phyloP scores from a whole-genome alignment of 2,888 invertebrate genomes.

The Rhopalosiphum nymphaeae region DNA sequence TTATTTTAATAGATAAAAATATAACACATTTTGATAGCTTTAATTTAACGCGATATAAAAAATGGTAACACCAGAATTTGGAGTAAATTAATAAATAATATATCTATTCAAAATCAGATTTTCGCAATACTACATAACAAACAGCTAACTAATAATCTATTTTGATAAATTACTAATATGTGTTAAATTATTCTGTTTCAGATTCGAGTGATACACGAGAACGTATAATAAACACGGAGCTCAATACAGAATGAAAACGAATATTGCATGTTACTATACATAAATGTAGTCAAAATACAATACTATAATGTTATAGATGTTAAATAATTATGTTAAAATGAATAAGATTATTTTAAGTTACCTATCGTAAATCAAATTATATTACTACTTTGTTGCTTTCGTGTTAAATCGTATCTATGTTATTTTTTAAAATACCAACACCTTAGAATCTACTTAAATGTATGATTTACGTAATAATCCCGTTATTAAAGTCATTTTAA shows the following conservation, averaged over 20 bases:
- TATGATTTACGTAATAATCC: not conserved
- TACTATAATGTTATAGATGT: conserved; percentile 39
- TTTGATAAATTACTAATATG: not conserved
- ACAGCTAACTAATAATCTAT: not conserved
- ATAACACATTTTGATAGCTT: not conserved
- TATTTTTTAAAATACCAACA: conserved; percentile 4
- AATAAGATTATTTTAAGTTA: conserved; percentile 25
- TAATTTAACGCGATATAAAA: not conserved
- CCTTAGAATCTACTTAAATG: not conserved
- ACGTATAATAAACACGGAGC: not conserved
- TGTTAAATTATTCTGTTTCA: conserved; percentile 14
- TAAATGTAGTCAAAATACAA: conserved; percentile 52
- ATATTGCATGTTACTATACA: conserved; percentile 22
- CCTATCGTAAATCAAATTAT: conserved; percentile 19
- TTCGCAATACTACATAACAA: not conserved
- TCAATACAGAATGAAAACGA: conserved; percentile 39
- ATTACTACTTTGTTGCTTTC: conserved; percentile 40
- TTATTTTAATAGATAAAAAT: not conserved
- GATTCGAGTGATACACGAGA: conserved; percentile 8
- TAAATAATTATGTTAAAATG: conserved; percentile 38
- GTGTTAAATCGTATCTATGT: not conserved
- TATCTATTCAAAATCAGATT: not conserved
- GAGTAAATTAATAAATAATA: not conserved
- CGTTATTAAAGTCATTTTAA: not conserved
- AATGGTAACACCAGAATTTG: not conserved